A percentile compares a stretch with the other conserved stretches of the same genome.
phyloP scores from a whole-genome alignment of 2,113 vertebrate species.

The Chaetorhynchus papuensis region DNA sequence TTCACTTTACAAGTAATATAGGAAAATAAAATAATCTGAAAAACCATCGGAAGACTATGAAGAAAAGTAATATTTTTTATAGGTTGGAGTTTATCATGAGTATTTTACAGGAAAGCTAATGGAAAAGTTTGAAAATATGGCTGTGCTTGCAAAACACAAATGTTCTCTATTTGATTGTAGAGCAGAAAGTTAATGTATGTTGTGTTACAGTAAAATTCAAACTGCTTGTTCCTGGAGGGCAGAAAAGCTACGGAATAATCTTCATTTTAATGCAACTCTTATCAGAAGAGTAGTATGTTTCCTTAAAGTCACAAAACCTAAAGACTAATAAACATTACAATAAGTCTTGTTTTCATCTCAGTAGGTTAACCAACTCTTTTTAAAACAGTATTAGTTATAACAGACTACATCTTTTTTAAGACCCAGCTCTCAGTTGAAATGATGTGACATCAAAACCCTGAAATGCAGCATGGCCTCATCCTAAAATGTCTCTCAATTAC shows the following conservation, averaged over 20 bases:
- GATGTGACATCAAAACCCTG: not conserved
- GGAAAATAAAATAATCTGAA: not conserved
- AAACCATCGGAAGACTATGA: not conserved
- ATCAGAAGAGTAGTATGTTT: not conserved
- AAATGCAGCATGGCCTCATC: not conserved
- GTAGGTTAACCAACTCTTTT: not conserved
- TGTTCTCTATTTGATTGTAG: not conserved
- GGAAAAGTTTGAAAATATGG: not conserved
- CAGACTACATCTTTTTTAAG: not conserved
- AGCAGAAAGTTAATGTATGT: not conserved
- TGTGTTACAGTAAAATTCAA: not conserved
- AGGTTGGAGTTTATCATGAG: not conserved
- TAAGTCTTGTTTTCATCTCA: not conserved
- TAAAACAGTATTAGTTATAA: not conserved
- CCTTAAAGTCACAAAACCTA: not conserved
- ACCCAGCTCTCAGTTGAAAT: not conserved
- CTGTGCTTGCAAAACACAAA: not conserved
- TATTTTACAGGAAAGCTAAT: not conserved
- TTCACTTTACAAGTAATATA: not conserved
- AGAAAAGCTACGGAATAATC: not conserved
- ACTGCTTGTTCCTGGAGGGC: not conserved
- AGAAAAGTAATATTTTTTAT: not conserved
- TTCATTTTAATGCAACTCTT: not conserved
- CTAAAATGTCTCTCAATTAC: not conserved
- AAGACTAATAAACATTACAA: not conserved